Evolutionary conservation across 2,888 invertebrate species (phyloP).

Genomic region (Agrochola lychnidis): DNA sequence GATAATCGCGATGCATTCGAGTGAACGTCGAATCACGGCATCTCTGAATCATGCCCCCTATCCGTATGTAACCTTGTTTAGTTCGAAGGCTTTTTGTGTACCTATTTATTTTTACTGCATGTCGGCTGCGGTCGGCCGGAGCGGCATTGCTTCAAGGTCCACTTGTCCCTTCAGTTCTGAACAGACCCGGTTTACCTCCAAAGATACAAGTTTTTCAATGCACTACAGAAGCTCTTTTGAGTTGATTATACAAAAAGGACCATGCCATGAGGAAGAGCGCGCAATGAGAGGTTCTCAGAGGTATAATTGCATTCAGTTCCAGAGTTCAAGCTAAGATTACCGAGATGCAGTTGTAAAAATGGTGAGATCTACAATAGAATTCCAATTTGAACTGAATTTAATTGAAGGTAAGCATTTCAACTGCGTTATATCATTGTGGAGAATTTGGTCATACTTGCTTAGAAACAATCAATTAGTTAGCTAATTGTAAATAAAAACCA

Average conservation of each 20-base stretch:
- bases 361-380: conserved; percentile 1
- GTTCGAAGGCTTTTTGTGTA: conserved; percentile 76
- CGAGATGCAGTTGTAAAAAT: conserved; percentile 35
- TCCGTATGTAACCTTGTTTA: conserved; percentile 78
- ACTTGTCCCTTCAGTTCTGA: conserved; percentile 82
- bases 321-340: conserved; percentile 54
- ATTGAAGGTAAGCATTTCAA: conserved; percentile 10
- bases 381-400: conserved; percentile 6
- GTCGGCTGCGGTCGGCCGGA: conserved; percentile 74
- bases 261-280: conserved; percentile 76
- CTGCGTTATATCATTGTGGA: neutral
- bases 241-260: conserved; percentile 66
- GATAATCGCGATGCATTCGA: conserved; percentile 74
- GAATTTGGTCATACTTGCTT: neutral
- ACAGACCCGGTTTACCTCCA: conserved; percentile 83
- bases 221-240: conserved; percentile 66
- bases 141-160: conserved; percentile 80
- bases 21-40: conserved; percentile 75
- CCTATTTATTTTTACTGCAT: conserved; percentile 78
- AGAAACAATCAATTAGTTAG: conserved; percentile 25
- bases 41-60: conserved; percentile 72
- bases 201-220: conserved; percentile 77
- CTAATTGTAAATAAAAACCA: conserved; percentile 48
- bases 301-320: conserved; percentile 60
- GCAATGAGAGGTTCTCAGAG: conserved; percentile 61